Conservation (phyloP, 2,797 vertebrate species). For the Rhinogobio ventralis region DNA sequence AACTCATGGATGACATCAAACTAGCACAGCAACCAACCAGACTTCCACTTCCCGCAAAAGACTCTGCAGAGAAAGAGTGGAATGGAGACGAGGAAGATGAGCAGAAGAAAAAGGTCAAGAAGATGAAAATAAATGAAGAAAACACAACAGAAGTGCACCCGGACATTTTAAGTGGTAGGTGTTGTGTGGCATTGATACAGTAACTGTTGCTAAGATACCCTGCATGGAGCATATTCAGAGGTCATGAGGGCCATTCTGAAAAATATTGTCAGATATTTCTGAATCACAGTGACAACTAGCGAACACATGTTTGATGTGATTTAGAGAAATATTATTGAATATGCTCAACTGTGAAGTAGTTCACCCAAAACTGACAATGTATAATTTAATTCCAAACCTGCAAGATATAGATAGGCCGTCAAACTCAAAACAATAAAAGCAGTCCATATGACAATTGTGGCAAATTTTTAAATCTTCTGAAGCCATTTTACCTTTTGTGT, state of each 20-base stretch:
- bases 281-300: conserved; percentile 10
- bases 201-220: conserved; percentile 61
- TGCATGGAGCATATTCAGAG: conserved; percentile 42
- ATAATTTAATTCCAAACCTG: not conserved
- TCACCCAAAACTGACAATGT: not conserved
- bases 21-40: conserved; percentile 34
- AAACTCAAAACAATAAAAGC: not conserved
- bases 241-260: conserved; percentile 40
- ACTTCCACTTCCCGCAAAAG: conserved; percentile 34
- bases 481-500: not conserved
- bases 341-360: not conserved
- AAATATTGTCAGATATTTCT: not conserved
- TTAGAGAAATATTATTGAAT: not conserved
- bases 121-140: conserved; percentile 34
- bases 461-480: not conserved
- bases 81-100: conserved; percentile 53
- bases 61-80: conserved; percentile 40
- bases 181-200: conserved; percentile 40
- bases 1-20: conserved; percentile 54
- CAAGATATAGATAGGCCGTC: not conserved
- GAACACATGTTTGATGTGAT: conserved; percentile 1
- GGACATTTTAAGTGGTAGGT: conserved; percentile 78
- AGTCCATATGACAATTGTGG: too few species aligned
- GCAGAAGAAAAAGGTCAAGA: conserved; percentile 66
- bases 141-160: conserved; percentile 61